Conservation (phyloP, 2,797 vertebrate genomes). For the Chaunax sp. region DNA sequence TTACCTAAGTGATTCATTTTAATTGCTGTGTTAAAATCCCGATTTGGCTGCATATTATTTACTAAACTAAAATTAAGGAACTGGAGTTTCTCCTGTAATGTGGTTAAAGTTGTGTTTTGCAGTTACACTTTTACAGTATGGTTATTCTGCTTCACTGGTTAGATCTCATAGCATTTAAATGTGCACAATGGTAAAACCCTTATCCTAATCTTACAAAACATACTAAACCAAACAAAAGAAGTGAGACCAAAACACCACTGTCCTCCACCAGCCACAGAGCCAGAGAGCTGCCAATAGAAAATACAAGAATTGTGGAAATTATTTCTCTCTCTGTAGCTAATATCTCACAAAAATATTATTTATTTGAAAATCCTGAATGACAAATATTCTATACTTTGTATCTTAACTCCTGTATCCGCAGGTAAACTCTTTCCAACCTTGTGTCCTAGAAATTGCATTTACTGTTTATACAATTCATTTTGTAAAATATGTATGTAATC, state of each 20-base stretch:
- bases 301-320: not conserved
- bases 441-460: too few relatives aligned
- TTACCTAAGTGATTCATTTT: slow-evolving; percentile 71
- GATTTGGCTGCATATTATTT: slow-evolving; percentile 56
- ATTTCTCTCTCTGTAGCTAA: too few relatives aligned
- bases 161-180: not conserved
- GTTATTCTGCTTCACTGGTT: slow-evolving; percentile 1
- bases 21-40: slow-evolving; percentile 75
- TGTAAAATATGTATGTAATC: too few relatives aligned
- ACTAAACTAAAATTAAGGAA: slow-evolving; percentile 35
- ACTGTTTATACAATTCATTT: too few relatives aligned
- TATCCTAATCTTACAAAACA: slow-evolving; percentile 45
- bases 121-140: too few relatives aligned
- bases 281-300: too few relatives aligned
- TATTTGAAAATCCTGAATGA: too few relatives aligned
- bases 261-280: not conserved
- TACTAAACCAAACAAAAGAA: slow-evolving; percentile 36
- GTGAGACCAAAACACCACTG: slow-evolving; percentile 16
- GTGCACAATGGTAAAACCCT: slow-evolving; percentile 10
- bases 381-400: too few relatives aligned
- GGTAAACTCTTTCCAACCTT: too few relatives aligned
- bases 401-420: too few relatives aligned
- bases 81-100: slow-evolving; percentile 13
- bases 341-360: too few relatives aligned
- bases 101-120: too few relatives aligned